phyloP scores from a whole-genome alignment of 2,797 vertebrate genomes.

The Cichlasoma orientale region DNA sequence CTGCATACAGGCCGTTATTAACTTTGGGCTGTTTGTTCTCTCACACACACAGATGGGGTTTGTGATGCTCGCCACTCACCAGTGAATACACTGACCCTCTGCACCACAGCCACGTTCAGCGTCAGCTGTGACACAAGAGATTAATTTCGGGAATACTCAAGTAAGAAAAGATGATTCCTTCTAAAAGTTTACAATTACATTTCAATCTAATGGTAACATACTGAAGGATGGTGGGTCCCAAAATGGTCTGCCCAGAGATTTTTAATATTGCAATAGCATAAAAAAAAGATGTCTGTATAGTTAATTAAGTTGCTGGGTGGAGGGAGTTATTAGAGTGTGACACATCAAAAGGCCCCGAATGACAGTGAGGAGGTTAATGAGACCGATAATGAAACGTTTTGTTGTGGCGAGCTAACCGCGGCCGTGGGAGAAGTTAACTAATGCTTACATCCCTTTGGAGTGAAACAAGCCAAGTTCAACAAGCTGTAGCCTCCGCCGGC shows the following conservation, averaged over 20 bases:
- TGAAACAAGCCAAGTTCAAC: neutral
- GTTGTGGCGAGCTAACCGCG: neutral
- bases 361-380: neutral
- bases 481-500: neutral
- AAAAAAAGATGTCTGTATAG: neutral
- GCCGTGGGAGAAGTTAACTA: neutral
- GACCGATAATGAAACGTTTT: too few relatives aligned
- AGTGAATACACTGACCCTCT: conserved; percentile 11
- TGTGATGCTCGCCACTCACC: conserved; percentile 15
- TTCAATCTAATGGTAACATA: neutral
- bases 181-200: neutral
- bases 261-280: neutral
- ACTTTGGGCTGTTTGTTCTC: conserved; percentile 1
- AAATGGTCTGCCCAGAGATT: neutral
- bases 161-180: neutral
- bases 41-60: conserved; percentile 29
- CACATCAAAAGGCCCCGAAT: neutral
- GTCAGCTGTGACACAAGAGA: neutral
- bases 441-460: neutral
- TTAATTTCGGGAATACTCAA: neutral
- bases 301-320: neutral
- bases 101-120: neutral
- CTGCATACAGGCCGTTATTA: conserved; percentile 38
- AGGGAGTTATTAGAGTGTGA: neutral
- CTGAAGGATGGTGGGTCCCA: neutral